phyloP scores from a whole-genome alignment of 2,888 invertebrate genomes.

The Epinotia nisella region DNA sequence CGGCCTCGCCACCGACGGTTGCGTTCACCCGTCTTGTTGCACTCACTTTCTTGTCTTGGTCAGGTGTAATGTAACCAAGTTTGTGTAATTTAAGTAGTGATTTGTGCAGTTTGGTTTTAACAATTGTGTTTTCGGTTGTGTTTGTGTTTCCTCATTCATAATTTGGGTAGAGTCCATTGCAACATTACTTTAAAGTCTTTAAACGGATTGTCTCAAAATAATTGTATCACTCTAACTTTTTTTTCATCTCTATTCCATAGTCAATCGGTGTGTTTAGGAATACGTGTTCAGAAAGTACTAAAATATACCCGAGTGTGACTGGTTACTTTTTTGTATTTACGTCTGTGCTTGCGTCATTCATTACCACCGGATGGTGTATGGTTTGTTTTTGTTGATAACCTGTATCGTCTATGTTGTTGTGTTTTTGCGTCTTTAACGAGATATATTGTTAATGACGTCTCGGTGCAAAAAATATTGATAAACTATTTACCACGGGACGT shows the following conservation, averaged over 20 bases:
- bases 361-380: conserved; percentile 23
- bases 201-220: conserved; percentile 17
- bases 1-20: conserved; percentile 77
- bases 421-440: conserved; percentile 21
- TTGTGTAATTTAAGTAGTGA: conserved; percentile 64
- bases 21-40: conserved; percentile 79
- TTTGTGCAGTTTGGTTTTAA: conserved; percentile 47
- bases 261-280: not conserved
- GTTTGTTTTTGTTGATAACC: conserved; percentile 37
- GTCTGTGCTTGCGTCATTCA: conserved; percentile 37
- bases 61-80: conserved; percentile 77
- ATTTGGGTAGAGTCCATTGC: conserved; percentile 7
- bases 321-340: conserved; percentile 21
- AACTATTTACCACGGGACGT: not conserved
- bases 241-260: conserved; percentile 22
- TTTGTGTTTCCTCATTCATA: conserved; percentile 47
- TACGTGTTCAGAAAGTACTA: conserved; percentile 15
- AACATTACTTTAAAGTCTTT: not conserved
- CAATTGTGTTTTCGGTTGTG: conserved; percentile 65
- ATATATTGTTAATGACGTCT: not conserved
- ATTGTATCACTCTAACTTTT: conserved; percentile 43
- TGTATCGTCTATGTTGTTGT: conserved; percentile 28
- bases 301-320: conserved; percentile 1
- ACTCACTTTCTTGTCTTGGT: conserved; percentile 81
- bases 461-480: not conserved